Base-by-base conservation (phyloP, 1,140 invertebrate species). In the Heliothis virescens region DNA sequence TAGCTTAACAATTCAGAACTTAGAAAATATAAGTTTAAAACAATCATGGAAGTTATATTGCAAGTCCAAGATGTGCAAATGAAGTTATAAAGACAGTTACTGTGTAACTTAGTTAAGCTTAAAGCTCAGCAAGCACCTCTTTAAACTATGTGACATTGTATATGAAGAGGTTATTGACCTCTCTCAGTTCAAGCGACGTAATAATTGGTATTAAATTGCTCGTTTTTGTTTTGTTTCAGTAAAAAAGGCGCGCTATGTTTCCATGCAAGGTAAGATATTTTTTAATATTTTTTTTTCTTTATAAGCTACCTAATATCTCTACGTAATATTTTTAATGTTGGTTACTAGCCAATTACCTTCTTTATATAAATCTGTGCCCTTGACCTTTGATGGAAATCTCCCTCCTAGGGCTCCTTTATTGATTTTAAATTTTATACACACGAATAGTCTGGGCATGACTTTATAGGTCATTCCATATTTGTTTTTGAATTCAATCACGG, bases 181-280 rank as follows among this genome's bases (percentile, higher is more conserved):
- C 50, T 5, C n/a, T 11, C 13, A 21, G 57, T 26, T 13, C 41
- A 62, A 75, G 29, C 18, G 7, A 21, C 7, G 41, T 60, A 47
- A 52, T 69, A 26, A 69, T 26, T 26, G 18, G 13, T 52, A 76
- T 69, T 74, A 48, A 75, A 80, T 55, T 53, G 53, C 50, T 48
- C 41, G 60, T 78, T 63, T 72, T 82, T 89, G 94, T 91, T 41
- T 94, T 94, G 91, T 96, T 96, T 83, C 95, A 96, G 95, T 96
- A 87, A 96, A 96, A 94, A 96, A 96, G 91, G 95, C 95, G 94
- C 95, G 95, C 87, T 96, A 95, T 92, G 95, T 96, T 93, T 95
- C 95, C 91, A 95, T 95, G 88, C 95, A 95, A 95, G 95, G 95
- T 96, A 88, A 95, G 95, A 88, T 62, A 34, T 59, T 79, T 34